Evolutionary conservation across 1,140 invertebrate species (phyloP).

Genomic region (Caerostris darwini): DNA sequence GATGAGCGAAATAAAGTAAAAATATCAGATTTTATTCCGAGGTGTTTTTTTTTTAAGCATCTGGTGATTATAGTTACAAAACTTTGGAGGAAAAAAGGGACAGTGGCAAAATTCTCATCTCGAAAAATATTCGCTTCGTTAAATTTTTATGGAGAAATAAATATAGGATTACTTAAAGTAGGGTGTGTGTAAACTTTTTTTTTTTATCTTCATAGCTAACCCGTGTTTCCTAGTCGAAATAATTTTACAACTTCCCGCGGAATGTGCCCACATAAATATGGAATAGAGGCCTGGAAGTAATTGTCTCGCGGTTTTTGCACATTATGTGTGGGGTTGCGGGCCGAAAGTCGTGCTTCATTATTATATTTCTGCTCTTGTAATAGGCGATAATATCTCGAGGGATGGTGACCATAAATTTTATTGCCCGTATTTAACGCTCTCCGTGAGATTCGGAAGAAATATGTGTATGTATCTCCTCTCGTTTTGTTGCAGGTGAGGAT

Average conservation of each 20-base stretch:
- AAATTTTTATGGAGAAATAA: constrained; percentile 52
- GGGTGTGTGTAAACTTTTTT: background rate
- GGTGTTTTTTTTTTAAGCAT: no score
- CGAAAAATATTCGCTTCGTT: constrained; percentile 52
- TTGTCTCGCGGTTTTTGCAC: constrained; percentile 39
- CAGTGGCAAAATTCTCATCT: background rate
- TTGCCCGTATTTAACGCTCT: constrained; percentile 35
- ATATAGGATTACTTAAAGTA: constrained; percentile 50
- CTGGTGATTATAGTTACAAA: background rate
- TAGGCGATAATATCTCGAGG: background rate
- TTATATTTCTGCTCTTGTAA: background rate
- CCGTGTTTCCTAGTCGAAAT: background rate
- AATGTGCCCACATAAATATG: constrained; percentile 10
- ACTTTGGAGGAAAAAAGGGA: background rate
- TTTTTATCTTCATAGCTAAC: background rate
- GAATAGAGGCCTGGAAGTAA: constrained; percentile 14
- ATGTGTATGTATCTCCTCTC: background rate
- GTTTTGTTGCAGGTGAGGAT: background rate
- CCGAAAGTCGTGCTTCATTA: background rate
- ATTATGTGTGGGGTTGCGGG: background rate
- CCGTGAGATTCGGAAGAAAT: constrained; percentile 9
- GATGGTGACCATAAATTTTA: constrained; percentile 50
- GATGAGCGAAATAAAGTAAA: background rate
- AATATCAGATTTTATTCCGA: background rate
- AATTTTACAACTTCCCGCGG: constrained; percentile 7